These are phyloP conservation scores for Spodoptera frugiperda DNA, from an alignment of 1,140 invertebrate genomes.

Conservation along the genomic window DNA sequence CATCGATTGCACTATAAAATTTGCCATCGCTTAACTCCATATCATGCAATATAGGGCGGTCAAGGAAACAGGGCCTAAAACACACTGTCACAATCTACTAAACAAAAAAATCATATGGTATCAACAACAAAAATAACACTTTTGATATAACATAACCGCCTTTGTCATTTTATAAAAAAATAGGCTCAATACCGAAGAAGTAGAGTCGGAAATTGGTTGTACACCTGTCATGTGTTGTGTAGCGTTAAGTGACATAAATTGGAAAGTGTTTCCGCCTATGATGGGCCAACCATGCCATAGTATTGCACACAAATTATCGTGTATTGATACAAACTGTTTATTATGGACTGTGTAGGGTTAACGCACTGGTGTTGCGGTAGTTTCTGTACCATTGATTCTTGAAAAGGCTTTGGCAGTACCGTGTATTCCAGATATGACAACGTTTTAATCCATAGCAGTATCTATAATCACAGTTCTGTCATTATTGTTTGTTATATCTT, in stretches of 20 bases:
- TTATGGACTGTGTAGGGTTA: conserved; percentile 39
- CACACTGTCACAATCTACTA: conserved; percentile 24
- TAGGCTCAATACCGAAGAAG: not conserved
- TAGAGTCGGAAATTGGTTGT: conserved; percentile 26
- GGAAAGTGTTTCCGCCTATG: conserved; percentile 66
- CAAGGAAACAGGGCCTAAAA: conserved; percentile 9
- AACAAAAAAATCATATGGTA: conserved; percentile 21
- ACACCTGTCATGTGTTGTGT: conserved; percentile 21
- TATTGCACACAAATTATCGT: conserved; percentile 56
- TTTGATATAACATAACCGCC: not conserved
- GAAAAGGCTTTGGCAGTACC: not conserved
- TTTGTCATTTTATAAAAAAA: not conserved
- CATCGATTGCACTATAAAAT: not conserved
- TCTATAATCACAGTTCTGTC: too few species aligned
- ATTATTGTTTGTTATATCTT: too few species aligned
- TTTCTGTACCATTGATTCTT: not conserved
- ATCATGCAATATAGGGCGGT: conserved; percentile 22
- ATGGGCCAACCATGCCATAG: conserved; percentile 46
- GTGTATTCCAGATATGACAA: not conserved
- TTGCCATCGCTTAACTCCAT: too few species aligned
- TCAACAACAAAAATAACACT: conserved; percentile 10
- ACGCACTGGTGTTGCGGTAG: not conserved
- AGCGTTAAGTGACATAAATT: conserved; percentile 63
- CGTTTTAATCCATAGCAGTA: too few species aligned
- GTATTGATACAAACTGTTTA: conserved; percentile 42